These are phyloP conservation scores for Brachionichthys hirsutus DNA, from an alignment of 2,113 vertebrate species.

Conservation along the genomic window DNA sequence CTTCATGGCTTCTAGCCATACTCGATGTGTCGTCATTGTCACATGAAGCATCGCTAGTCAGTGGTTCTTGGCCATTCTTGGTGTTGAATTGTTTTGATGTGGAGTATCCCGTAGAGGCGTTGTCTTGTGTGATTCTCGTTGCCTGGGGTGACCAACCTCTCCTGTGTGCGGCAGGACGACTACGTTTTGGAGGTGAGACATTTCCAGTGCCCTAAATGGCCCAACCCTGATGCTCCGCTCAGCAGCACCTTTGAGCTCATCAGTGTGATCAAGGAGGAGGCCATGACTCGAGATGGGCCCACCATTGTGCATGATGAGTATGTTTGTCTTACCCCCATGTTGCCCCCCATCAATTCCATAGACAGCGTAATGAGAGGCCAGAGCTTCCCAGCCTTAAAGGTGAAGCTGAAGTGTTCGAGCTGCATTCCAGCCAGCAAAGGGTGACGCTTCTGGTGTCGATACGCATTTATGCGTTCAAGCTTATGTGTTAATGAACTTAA, in stretches of 20 bases:
- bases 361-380: too few relatives aligned
- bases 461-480: too few relatives aligned
- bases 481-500: too few relatives aligned
- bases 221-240: constrained; percentile 93
- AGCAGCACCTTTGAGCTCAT: constrained; percentile 98
- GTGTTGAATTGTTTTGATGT: not conserved
- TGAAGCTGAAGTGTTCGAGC: too few relatives aligned
- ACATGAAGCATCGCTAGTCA: not conserved
- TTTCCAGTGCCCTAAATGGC: constrained; percentile 99
- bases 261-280: constrained; percentile 98
- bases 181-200: constrained; percentile 98
- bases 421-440: too few relatives aligned
- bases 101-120: not conserved
- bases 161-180: constrained; percentile 84
- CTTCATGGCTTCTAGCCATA: not conserved
- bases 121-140: not conserved
- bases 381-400: too few relatives aligned
- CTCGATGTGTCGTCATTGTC: not conserved
- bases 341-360: not conserved
- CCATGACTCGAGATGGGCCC: constrained; percentile 95
- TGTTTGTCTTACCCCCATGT: constrained; percentile 48
- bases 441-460: too few relatives aligned
- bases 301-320: constrained; percentile 99
- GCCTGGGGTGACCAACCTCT: not conserved
- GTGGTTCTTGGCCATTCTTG: not conserved